Evolutionary conservation across 2,113 vertebrate genomes (phyloP), one percentile per base, ranked within the genome.

Genomic region (Elachura formosa): DNA sequence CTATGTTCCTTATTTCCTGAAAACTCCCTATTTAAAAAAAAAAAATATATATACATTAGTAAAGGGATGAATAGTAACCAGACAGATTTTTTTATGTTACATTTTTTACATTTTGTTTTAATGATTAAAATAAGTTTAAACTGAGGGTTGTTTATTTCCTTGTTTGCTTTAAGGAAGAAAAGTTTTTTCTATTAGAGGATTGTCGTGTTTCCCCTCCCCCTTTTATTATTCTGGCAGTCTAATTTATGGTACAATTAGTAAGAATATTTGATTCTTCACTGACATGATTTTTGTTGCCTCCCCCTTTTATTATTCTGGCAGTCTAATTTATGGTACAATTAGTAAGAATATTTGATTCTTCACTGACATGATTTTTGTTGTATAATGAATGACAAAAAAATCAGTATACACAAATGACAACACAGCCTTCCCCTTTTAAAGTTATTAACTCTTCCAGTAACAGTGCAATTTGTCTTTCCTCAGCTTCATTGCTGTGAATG

Each of bases 191-290:
- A 1, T 78, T 61, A 69, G 16, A 58, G 7, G 4, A 5, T 24
- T 52, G 13, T 13, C 68, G 4, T 0, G 0, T 19, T 20, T 2
- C 13, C 21, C 3, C 2, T 11, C n/a, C 25, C 3, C 6, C 4
- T 26, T 14, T 58, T 22, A 46, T 67, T 89, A 61, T 90, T 20
- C 41, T 49, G 41, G n/a, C 28, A 54, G 25, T 2, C 21, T 71
- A 21, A 40, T 40, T 59, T 72, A 16, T 26, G 43, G 10, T 29
- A 38, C 2, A 51, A 9, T 71, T 49, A 62, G 17, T 18, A 23
- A 18, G 17, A 87, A 58, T 9, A 38, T 3, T 31, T 8, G 3
- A 62, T 75, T 85, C 19, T 46, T 75, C 26, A 51, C 24, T 86
- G 16, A 1, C 11, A 11, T 55, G 22, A 34, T 56, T 59, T 22